Base-by-base conservation (phyloP, 2,113 vertebrate genomes). In the Thomomys bottae region DNA sequence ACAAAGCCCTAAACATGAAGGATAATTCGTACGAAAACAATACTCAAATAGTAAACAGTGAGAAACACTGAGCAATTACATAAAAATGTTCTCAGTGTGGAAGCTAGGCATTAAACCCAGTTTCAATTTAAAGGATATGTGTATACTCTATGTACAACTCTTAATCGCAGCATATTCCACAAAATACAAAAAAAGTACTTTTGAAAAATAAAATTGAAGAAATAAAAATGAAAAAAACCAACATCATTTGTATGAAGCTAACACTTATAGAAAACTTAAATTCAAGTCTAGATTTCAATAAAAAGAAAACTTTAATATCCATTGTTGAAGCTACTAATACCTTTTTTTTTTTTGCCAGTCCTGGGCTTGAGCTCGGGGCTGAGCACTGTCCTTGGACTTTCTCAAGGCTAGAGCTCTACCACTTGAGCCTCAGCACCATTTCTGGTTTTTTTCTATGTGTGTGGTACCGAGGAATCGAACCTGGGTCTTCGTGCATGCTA, bases 141-240 rank as follows among this genome's bases (percentile, higher is more conserved):
- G 23, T 49, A 0, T 49, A 12, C 36, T 91, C 17, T 45, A 57
- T n/a, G 2, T 26, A 21, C 10, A 59, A 20, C 12, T 87, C 45
- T 87, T 34, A 36, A 63, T 76, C 38, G 32, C 26, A 70, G 45
- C 23, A 68, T 57, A 54, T 17, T 67, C 64, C 45, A n/a, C 85
- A 75, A 72, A 81, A 88, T 75, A 88, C 21, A n/a, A 77, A 89
- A 88, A 80, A 20, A 57, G 3, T 54, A 17, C 64, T 81, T 84
- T 38, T 63, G 14, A 71, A 87, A 12, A 71, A 71, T 81, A 28
- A 87, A 79, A 75, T 61, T 36, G 63, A 84, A 75, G 89, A 91
- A 91, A 59, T 79, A 79, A 84, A 45, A 85, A 90, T 36, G n/a
- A 77, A 54, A 77, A 54, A 77, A 88, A 73, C 40, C 40, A 70